Evolutionary conservation across 2,113 vertebrate genomes (phyloP).

Genomic region (Cephalopterus ornatus): DNA sequence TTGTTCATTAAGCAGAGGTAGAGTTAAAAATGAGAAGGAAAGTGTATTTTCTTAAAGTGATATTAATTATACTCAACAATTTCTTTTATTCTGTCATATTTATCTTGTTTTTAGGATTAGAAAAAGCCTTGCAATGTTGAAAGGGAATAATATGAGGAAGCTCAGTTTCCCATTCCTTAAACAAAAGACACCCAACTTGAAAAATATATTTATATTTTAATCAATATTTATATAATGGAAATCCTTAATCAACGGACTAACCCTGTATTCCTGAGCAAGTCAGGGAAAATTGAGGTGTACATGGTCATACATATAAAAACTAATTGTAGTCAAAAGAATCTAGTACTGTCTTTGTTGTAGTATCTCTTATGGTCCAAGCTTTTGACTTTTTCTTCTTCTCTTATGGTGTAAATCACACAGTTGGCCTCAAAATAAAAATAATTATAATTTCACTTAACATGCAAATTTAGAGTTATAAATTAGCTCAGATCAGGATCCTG

Average conservation of each 20-base stretch:
- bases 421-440: slow-evolving; percentile 27
- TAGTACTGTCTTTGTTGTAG: neutral
- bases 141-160: slow-evolving; percentile 18
- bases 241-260: neutral
- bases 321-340: neutral
- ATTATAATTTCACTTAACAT: slow-evolving; percentile 39
- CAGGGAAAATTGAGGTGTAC: neutral
- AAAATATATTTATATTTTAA: slow-evolving; percentile 26
- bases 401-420: neutral
- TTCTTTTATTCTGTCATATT: slow-evolving; percentile 56
- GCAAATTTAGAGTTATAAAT: slow-evolving; percentile 5
- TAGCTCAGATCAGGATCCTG: neutral
- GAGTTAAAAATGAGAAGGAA: slow-evolving; percentile 29
- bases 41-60: slow-evolving; percentile 43
- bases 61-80: slow-evolving; percentile 46
- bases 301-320: neutral
- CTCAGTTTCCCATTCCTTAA: slow-evolving; percentile 29
- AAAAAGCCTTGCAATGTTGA: neutral
- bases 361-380: neutral
- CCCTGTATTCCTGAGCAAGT: neutral
- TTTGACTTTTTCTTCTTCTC: neutral
- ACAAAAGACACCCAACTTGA: neutral
- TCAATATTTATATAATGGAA: slow-evolving; percentile 39
- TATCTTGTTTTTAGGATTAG: slow-evolving; percentile 17
- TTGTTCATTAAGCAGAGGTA: slow-evolving; percentile 47